These are phyloP conservation scores for Temnothorax nylanderi DNA, from an alignment of 1,140 invertebrate genomes.

Conservation along the genomic window DNA sequence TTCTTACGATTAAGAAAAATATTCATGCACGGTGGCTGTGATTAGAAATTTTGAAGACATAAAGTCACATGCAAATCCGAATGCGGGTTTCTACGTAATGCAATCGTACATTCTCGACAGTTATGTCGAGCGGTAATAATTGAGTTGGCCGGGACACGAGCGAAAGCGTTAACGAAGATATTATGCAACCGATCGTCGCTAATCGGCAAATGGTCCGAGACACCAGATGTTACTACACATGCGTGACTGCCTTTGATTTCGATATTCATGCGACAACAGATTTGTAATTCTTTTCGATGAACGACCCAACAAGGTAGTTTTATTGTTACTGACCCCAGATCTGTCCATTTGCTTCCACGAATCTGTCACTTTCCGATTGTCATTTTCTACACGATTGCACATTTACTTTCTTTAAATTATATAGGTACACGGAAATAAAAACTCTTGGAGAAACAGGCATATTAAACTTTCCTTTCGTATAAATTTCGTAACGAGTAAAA, in stretches of 20 bases:
- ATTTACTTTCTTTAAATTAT: neutral
- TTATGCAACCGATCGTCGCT: constrained; percentile 63
- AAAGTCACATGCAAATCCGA: neutral
- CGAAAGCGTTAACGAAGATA: constrained; percentile 64
- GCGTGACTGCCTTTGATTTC: constrained; percentile 51
- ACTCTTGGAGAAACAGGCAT: neutral
- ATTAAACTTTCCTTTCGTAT: neutral
- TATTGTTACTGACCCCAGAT: constrained; percentile 20
- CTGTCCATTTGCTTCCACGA: neutral
- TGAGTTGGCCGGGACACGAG: constrained; percentile 40
- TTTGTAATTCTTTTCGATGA: constrained; percentile 13
- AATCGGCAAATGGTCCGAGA: constrained; percentile 66
- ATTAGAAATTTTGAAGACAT: neutral
- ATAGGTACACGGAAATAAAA: neutral
- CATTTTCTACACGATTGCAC: neutral
- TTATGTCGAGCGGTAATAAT: constrained; percentile 46
- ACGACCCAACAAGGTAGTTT: neutral
- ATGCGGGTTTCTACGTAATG: neutral
- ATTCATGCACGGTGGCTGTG: neutral
- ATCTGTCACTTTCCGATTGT: neutral
- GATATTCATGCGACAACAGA: constrained; percentile 42
- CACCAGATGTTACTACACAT: constrained; percentile 56
- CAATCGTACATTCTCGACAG: constrained; percentile 33
- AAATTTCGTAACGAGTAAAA: neutral
- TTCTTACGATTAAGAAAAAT: neutral